Percentiles rank a stretch among this genome's conserved stretches.
Conservation (phyloP, 1,140 invertebrate species). For the Eumeta japonica region DNA sequence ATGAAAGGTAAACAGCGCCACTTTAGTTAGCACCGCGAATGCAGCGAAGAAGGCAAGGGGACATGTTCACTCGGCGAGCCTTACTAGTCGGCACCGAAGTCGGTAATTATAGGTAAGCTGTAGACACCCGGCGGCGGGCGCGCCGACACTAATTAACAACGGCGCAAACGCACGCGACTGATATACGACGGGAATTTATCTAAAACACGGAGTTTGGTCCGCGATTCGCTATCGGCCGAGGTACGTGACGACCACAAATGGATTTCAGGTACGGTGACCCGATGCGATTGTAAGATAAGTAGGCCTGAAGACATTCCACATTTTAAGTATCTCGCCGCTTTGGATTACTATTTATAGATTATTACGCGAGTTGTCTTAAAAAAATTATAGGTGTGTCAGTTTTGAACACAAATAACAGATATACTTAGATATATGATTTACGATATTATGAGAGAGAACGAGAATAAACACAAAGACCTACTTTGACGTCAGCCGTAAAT, state of each 20-base stretch:
- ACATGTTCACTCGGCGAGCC: no score
- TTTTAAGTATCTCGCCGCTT: no score
- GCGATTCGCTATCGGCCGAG: constrained; percentile 25
- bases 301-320: no score
- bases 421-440: neutral
- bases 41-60: no score
- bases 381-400: no score
- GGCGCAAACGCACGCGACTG: constrained; percentile 22
- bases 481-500: neutral
- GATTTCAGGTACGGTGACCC: neutral
- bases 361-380: no score
- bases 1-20: no score
- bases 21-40: no score
- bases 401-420: no score
- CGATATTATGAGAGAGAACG: neutral
- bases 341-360: no score
- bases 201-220: constrained; percentile 17
- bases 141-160: constrained; percentile 31
- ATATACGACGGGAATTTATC: constrained; percentile 32
- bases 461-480: neutral
- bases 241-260: neutral
- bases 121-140: constrained; percentile 3
- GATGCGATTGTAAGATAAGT: neutral
- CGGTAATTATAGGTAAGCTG: constrained; percentile 9
- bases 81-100: no score